These are phyloP conservation scores for Odontamblyopus lacepedii DNA, from an alignment of 2,797 vertebrate species.

Conservation along the genomic window DNA sequence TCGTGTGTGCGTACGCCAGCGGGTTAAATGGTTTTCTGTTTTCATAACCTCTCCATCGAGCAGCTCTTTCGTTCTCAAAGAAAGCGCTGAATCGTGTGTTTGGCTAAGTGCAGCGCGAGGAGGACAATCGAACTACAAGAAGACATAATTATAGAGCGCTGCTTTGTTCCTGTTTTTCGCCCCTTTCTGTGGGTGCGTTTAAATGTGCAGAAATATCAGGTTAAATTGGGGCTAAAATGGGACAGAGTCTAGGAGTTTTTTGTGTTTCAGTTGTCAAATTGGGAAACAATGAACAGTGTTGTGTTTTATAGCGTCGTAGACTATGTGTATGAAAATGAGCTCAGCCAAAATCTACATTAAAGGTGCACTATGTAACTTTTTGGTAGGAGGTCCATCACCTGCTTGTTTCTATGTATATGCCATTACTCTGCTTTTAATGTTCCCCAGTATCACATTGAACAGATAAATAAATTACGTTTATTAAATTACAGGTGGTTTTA, in stretches of 20 bases:
- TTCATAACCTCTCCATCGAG: constrained; percentile 45
- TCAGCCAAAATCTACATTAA: no score
- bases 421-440: no score
- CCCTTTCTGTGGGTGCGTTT: neutral
- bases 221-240: neutral
- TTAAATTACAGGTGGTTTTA: no score
- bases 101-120: constrained; percentile 51
- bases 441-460: no score
- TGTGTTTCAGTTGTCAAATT: no score
- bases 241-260: neutral
- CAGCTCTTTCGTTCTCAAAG: constrained; percentile 56
- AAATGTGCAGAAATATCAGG: neutral
- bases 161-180: constrained; percentile 11
- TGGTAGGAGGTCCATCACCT: no score
- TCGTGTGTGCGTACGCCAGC: constrained; percentile 4
- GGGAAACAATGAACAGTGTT: no score
- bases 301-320: no score
- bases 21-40: constrained; percentile 36
- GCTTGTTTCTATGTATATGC: no score
- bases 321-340: no score
- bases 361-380: no score
- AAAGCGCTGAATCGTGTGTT: constrained; percentile 59
- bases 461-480: no score
- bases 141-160: constrained; percentile 54
- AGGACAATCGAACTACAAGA: constrained; percentile 52